A percentile compares a stretch with the other conserved stretches of the same genome.
phyloP scores from a whole-genome alignment of 1,140 invertebrate genomes.

The Pseudomyrmex dendroicus region DNA sequence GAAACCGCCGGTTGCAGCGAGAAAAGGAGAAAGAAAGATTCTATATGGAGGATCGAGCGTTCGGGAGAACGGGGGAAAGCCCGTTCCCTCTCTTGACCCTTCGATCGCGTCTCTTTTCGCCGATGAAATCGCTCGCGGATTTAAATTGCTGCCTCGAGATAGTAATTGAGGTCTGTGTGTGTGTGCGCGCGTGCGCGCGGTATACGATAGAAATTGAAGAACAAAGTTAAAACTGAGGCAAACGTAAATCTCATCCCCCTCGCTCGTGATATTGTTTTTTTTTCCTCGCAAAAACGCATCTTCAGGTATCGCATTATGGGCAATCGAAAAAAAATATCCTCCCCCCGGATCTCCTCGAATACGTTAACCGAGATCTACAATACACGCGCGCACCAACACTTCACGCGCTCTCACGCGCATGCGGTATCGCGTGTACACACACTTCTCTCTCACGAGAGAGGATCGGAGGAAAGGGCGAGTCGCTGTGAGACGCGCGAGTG shows the following conservation, averaged over 20 bases:
- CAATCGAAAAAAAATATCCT: not conserved
- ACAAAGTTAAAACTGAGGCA: slow-evolving; percentile 15
- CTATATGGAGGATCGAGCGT: not conserved
- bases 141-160: slow-evolving; percentile 34
- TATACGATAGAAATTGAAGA: slow-evolving; percentile 11
- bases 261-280: not conserved
- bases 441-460: not conserved
- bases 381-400: not conserved
- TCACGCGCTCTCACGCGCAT: slow-evolving; percentile 27
- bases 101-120: not conserved
- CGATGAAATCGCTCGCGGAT: slow-evolving; percentile 41
- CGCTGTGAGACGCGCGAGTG: slow-evolving; percentile 24
- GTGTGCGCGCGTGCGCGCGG: no score
- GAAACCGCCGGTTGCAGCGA: slow-evolving; percentile 20
- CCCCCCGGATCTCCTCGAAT: not conserved
- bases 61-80: not conserved
- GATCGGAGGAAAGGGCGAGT: not conserved
- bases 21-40: not conserved
- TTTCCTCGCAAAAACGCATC: not conserved
- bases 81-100: not conserved
- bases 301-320: not conserved
- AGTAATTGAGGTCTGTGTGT: not conserved
- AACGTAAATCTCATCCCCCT: not conserved
- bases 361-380: slow-evolving; percentile 2
- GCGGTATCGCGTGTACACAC: slow-evolving; percentile 13